Percentiles rank a stretch among this genome's conserved stretches.
Conservation (phyloP, 1,140 invertebrate genomes). For the Laupala kohalensis region DNA sequence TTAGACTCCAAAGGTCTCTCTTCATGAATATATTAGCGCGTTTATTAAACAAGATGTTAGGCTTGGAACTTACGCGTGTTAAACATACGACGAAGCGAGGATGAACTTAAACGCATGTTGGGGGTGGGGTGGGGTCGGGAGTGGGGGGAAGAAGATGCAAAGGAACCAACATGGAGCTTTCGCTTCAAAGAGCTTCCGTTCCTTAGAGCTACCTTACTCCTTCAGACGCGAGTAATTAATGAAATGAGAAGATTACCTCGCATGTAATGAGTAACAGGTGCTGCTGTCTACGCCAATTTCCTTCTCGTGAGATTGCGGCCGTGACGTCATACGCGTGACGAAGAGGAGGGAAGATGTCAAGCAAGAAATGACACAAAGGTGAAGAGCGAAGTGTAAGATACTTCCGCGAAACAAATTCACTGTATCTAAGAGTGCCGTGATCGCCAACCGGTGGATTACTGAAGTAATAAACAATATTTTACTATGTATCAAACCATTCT, state of each 20-base stretch:
- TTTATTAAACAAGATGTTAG: not conserved
- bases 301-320: not conserved
- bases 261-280: not conserved
- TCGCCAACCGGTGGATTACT: no score
- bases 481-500: no score
- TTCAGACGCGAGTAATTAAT: not conserved
- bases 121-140: no score
- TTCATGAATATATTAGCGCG: not conserved
- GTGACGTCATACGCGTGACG: no score
- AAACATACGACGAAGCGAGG: not conserved
- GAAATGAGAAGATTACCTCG: not conserved
- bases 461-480: no score
- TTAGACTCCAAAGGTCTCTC: not conserved
- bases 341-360: no score
- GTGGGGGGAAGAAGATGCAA: not conserved
- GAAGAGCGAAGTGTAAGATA: no score
- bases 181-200: not conserved
- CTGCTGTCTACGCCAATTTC: not conserved
- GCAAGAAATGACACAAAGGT: no score
- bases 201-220: not conserved
- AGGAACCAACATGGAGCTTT: not conserved
- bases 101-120: not conserved
- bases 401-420: no score
- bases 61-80: not conserved
- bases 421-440: no score